Evolutionary conservation across 2,888 invertebrate species (phyloP), one percentile per base, ranked within the genome.

Genomic region (Fragum whitleyi): DNA sequence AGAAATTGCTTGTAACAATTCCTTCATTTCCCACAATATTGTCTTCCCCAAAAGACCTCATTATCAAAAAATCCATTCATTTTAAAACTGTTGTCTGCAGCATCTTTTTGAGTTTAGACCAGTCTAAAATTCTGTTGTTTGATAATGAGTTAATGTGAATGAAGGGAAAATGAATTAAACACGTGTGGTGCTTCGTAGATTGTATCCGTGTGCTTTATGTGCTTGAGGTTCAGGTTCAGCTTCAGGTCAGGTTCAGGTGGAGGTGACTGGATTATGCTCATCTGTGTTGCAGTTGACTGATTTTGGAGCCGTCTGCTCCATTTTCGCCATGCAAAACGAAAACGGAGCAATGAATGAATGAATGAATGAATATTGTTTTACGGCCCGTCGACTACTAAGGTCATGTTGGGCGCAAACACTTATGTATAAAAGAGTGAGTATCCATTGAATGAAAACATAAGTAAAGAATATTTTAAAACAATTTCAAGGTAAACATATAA

Each of bases 51-150:
- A 39, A 39, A 39, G 39, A 39, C 39, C 39, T 39, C 39, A 39
- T 9, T 39, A 39, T 39, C 39, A 39, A 39, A 39, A 39, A 39
- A 39, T 39, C 39, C 39, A 39, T 39, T 39, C 39, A 39, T 39
- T 14, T 39, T 39, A 39, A 39, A 39, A 39, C 39, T 39, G 39
- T 39, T 39, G 47, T 47, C 47, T 47, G 47, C 16, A 47, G 47
- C 47, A 47, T 47, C 47, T 47, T 47, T 47, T 47, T 47, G 7
- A 47, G 16, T 47, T 47, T 47, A 9, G 5, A 47, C 47, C 47
- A 47, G 47, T 47, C 47, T 47, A n/a, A 47, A 47, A 47, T 9
- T 47, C n/a, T 47, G 47, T 47, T 47, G 47, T 47, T 47, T 47
- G 5, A 3, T 47, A 47, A 47, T 47, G 47, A 14, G 7, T 19